These are phyloP conservation scores for Equus przewalskii DNA, from an alignment of 2,113 vertebrate species.

Conservation along the genomic window DNA sequence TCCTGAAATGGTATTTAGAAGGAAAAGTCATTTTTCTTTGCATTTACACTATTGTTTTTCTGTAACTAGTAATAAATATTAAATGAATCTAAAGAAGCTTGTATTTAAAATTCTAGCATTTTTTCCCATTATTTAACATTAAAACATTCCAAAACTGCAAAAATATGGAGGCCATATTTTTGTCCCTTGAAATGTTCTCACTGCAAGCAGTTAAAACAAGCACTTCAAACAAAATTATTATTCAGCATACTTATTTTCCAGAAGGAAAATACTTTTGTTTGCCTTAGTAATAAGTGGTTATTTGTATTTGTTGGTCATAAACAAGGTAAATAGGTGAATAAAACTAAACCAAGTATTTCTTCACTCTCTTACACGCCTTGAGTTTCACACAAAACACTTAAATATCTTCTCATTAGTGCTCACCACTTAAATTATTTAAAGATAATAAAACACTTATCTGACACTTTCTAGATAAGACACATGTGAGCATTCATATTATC, in stretches of 20 bases:
- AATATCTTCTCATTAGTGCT: background rate
- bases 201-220: constrained; percentile 29
- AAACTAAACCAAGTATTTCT: constrained; percentile 7
- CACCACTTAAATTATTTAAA: background rate
- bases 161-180: background rate
- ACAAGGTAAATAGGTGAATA: background rate
- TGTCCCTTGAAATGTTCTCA: background rate
- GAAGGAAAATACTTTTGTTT: background rate
- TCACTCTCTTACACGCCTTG: background rate
- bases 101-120: constrained; percentile 5
- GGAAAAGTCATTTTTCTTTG: constrained; percentile 25
- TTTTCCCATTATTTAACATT: background rate
- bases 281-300: background rate
- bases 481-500: accelerated
- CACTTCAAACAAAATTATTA: background rate
- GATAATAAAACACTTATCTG: background rate
- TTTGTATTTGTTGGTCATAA: background rate
- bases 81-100: background rate
- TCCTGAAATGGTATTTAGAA: constrained; percentile 60
- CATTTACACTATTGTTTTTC: background rate
- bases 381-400: constrained; percentile 8
- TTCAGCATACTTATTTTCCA: background rate
- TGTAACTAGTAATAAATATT: constrained; percentile 38
- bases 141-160: background rate
- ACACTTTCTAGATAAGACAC: background rate